Percentiles rank a stretch among this genome's conserved stretches.
Evolutionary conservation across 1,140 invertebrate genomes (phyloP).

Genomic region (Drosophila mojavensis): DNA sequence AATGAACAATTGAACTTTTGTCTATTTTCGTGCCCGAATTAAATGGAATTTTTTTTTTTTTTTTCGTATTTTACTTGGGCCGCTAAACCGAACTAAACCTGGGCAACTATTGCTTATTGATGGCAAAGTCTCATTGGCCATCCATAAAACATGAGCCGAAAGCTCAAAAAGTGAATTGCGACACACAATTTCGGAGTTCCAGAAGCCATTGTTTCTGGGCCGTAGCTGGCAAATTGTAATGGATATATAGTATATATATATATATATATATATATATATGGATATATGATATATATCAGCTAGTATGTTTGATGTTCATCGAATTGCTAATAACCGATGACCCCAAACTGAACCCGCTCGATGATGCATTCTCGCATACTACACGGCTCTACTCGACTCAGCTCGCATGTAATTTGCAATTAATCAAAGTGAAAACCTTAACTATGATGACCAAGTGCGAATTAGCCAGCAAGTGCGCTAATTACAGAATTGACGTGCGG

Average conservation of each 20-base stretch:
- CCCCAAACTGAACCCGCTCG: slow-evolving; percentile 22
- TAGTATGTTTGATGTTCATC: slow-evolving; percentile 28
- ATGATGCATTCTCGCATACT: slow-evolving; percentile 19
- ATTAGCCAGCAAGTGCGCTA: slow-evolving; percentile 47
- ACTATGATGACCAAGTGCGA: slow-evolving; percentile 47
- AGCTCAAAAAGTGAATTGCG: slow-evolving; percentile 1
- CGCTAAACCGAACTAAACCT: slow-evolving; percentile 13
- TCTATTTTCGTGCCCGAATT: slow-evolving; percentile 47
- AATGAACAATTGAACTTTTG: slow-evolving; percentile 46
- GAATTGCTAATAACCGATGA: slow-evolving; percentile 38
- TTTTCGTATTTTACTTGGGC: slow-evolving; percentile 15
- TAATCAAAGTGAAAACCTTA: slow-evolving; percentile 44
- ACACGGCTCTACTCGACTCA: not conserved
- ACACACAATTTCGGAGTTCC: slow-evolving; percentile 32
- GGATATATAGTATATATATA: no score
- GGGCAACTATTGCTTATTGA: slow-evolving; percentile 31
- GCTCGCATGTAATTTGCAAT: slow-evolving; percentile 35
- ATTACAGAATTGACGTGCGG: slow-evolving; percentile 25
- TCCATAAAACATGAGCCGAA: slow-evolving; percentile 50
- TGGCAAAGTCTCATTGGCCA: slow-evolving; percentile 45
- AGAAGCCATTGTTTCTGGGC: slow-evolving; percentile 25
- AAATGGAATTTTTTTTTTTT: slow-evolving; percentile 30
- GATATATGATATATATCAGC: not conserved
- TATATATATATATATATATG: no score
- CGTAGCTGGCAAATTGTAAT: slow-evolving; percentile 1